Evolutionary conservation across 2,113 vertebrate species (phyloP).

Genomic region (Pygoscelis antarcticus): DNA sequence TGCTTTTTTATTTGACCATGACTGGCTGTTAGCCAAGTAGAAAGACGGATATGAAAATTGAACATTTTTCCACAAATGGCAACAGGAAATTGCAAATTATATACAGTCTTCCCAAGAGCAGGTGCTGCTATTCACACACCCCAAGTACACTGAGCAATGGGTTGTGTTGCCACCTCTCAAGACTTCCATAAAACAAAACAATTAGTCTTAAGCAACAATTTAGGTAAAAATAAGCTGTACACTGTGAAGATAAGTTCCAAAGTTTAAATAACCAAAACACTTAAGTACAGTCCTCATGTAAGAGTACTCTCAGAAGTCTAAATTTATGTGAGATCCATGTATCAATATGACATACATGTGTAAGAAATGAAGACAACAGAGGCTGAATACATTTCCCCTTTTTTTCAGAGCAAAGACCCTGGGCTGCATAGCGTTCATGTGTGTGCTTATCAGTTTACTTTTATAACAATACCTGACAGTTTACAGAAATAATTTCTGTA

Average conservation of each 20-base stretch:
- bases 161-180: background rate
- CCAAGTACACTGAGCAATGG: background rate
- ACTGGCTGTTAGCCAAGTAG: background rate
- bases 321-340: background rate
- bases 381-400: background rate
- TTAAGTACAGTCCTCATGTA: background rate
- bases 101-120: background rate
- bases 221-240: background rate
- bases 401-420: background rate
- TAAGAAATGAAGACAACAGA: background rate
- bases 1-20: background rate
- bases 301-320: background rate
- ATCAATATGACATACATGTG: too few relatives aligned
- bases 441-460: background rate
- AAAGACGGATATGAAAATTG: background rate
- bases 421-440: background rate
- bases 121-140: background rate
- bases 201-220: background rate
- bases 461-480: background rate
- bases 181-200: background rate
- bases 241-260: background rate
- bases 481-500: background rate
- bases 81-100: background rate
- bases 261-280: background rate
- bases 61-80: background rate